Evolutionary conservation across 2,113 vertebrate genomes (phyloP), one percentile per base, ranked within the genome.

Genomic region (Columba livia): DNA sequence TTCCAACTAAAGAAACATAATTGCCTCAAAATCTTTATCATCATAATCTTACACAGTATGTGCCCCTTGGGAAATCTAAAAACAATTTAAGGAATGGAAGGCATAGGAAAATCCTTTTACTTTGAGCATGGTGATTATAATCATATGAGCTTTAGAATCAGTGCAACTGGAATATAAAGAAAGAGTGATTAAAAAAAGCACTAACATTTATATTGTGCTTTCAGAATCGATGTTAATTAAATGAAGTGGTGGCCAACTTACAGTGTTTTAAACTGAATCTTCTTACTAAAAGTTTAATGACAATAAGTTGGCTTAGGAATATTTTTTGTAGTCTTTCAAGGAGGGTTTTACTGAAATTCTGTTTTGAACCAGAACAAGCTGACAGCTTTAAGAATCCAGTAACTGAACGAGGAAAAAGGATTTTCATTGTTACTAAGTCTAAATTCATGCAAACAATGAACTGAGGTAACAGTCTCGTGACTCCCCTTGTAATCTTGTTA

Each of bases 21-120:
- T 97, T 95, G 97, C 89, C 90, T 94, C 95, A 93, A 97, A 98
- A 97, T 80, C 75, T 95, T 97, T 96, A 97, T 96, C 81, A 94
- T 97, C 53, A 71, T 96, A 95, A 96, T 94, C 80, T 95, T 94
- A 53, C 36, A 84, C 25, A 93, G 28, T 88, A 88, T 89, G 26
- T 79, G 72, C 82, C 94, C 82, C 80, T 60, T 89, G 96, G 91
- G 96, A 97, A 97, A 97, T 97, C 65, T 96, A 89, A 97, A 97
- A 96, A 96, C 89, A 95, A 92, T 96, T 96, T 96, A 94, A 96
- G 73, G 89, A 96, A 96, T 94, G 57, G 79, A 89, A 96, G 56
- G 67, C 53, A 93, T 31, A 79, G 88, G 84, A 38, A 82, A 96
- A 86, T 91, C 88, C 74, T 96, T 97, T 96, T 96, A 94, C 70